phyloP scores from a whole-genome alignment of 2,797 vertebrate genomes.

The Pogoniulus pusillus region DNA sequence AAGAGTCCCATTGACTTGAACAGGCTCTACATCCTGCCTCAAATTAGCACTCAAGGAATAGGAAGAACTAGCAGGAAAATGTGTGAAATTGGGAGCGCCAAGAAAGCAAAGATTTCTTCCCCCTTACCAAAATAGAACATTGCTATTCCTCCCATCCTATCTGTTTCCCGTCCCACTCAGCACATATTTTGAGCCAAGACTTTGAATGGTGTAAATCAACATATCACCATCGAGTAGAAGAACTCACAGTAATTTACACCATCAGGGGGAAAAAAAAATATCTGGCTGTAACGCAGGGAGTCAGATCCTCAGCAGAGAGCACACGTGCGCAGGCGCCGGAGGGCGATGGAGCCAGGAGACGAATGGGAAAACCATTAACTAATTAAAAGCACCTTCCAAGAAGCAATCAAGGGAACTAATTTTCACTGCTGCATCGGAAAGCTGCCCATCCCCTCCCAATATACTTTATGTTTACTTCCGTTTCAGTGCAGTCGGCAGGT shows the following conservation, averaged over 20 bases:
- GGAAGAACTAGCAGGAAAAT: slow-evolving; percentile 53
- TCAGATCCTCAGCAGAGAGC: slow-evolving; percentile 8
- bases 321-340: not conserved
- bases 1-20: slow-evolving; percentile 36
- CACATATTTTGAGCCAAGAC: slow-evolving; percentile 60
- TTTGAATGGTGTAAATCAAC: slow-evolving; percentile 48
- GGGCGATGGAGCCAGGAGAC: slow-evolving; percentile 20
- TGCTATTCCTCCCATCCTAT: slow-evolving; percentile 52
- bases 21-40: slow-evolving; percentile 34
- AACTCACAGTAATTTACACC: slow-evolving; percentile 67
- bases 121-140: slow-evolving; percentile 63
- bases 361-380: slow-evolving; percentile 28
- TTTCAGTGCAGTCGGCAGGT: slow-evolving; percentile 24
- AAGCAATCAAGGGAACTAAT: not conserved
- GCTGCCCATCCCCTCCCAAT: not conserved
- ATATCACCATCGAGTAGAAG: slow-evolving; percentile 50
- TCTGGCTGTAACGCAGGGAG: slow-evolving; percentile 52
- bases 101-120: slow-evolving; percentile 62
- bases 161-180: slow-evolving; percentile 60
- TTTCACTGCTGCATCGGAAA: not conserved
- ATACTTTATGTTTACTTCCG: not conserved
- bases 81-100: slow-evolving; percentile 55
- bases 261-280: slow-evolving; percentile 46
- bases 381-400: slow-evolving; percentile 40
- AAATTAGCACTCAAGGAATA: slow-evolving; percentile 56